Percentiles rank a stretch among this genome's conserved stretches.
Evolutionary conservation across 2,888 invertebrate genomes (phyloP).

Genomic region (Patella pellucida): DNA sequence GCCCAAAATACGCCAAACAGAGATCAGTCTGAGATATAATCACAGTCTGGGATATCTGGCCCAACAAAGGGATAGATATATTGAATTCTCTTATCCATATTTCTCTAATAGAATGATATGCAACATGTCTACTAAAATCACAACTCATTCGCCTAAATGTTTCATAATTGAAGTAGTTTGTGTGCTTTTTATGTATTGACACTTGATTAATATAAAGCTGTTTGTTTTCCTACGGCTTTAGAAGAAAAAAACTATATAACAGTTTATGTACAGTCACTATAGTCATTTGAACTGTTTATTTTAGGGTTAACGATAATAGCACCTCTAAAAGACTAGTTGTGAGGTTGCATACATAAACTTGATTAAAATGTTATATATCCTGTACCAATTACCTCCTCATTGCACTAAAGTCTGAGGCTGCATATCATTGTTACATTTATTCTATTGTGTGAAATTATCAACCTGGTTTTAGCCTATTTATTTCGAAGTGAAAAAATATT

Average conservation of each 20-base stretch:
- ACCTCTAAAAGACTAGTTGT: neutral
- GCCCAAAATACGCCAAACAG: too few relatives aligned
- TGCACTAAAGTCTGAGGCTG: neutral
- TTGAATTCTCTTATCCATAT: too few relatives aligned
- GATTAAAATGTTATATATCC: constrained; percentile 1
- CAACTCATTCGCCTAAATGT: too few relatives aligned
- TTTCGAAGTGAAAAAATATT: too few relatives aligned
- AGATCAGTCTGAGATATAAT: too few relatives aligned
- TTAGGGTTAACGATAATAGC: constrained; percentile 1
- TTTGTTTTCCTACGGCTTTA: neutral
- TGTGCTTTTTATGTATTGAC: too few relatives aligned
- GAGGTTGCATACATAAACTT: neutral
- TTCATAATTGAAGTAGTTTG: too few relatives aligned
- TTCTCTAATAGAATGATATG: too few relatives aligned
- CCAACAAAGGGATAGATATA: too few relatives aligned
- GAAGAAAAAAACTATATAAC: neutral
- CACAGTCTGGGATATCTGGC: too few relatives aligned
- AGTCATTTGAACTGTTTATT: constrained; percentile 5
- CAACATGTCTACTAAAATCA: too few relatives aligned
- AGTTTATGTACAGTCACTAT: constrained; percentile 3
- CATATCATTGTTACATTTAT: constrained; percentile 7
- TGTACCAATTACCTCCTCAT: constrained; percentile 1
- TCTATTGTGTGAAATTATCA: neutral
- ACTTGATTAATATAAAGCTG: neutral
- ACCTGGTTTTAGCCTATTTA: too few relatives aligned